Percentiles rank a stretch among this genome's conserved stretches.
These are phyloP conservation scores for Aegithalos caudatus DNA, from an alignment of 2,113 vertebrate species.

Conservation along the genomic window DNA sequence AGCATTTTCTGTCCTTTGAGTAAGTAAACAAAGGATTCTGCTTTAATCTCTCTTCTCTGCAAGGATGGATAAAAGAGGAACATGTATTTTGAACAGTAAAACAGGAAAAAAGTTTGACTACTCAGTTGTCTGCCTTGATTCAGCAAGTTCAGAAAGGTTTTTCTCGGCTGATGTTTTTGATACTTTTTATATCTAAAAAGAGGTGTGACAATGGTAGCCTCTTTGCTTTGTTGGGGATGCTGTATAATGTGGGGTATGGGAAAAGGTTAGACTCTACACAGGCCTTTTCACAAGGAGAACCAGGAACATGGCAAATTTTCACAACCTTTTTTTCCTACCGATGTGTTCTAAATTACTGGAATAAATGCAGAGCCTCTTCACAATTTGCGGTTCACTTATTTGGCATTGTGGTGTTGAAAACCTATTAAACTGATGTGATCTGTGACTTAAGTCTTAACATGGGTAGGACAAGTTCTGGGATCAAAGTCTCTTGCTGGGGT, in stretches of 20 bases:
- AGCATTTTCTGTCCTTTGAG: slow-evolving; percentile 19
- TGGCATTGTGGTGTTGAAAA: background rate
- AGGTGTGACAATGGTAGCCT: background rate
- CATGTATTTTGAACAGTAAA: background rate
- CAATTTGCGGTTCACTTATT: background rate
- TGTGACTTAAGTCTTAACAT: background rate
- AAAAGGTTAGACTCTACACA: background rate
- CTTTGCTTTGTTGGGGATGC: background rate
- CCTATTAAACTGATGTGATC: background rate
- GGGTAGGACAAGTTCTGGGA: background rate
- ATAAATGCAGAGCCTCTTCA: background rate
- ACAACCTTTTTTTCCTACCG: background rate
- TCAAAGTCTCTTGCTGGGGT: background rate
- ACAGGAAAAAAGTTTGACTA: background rate
- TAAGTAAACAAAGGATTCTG: slow-evolving; percentile 28
- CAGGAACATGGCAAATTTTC: background rate
- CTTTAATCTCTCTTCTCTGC: background rate
- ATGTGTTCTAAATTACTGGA: background rate
- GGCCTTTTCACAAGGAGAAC: background rate
- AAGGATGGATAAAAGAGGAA: background rate
- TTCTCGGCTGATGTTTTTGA: background rate
- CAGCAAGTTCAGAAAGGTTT: background rate
- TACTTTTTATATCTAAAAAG: background rate
- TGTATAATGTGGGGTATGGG: background rate
- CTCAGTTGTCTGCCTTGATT: background rate